Evolutionary conservation across 2,797 vertebrate species (phyloP), one percentile per base, ranked within the genome.

Genomic region (Pachyuromys duprasi): DNA sequence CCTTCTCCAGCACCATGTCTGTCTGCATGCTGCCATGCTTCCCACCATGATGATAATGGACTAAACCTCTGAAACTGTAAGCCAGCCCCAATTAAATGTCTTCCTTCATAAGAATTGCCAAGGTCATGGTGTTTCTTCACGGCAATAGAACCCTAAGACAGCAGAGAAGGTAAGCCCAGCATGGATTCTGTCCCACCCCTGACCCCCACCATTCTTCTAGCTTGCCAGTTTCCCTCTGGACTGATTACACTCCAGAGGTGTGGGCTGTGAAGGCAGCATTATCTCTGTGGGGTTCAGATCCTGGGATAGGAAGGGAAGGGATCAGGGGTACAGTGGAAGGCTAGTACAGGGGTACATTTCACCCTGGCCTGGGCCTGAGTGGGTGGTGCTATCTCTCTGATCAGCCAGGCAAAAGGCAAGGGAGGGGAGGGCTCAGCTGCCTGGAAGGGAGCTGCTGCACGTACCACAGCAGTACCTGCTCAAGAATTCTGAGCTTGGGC

Each of bases 241-340:
- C n/a, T 53, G 5, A 39, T 8, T 17, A 18, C 65, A 67, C 26
- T 2, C 17, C 42, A 31, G 24, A 36, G n/a, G 28, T 9, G 20
- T 49, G 74, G 76, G 7, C 4, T 18, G 2, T 4, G 24, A 57
- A 36, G 0, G 5, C 31, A 45, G 11, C 0, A 0, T 0, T 0
- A 15, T 75, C 22, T 81, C 49, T 11, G 22, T 8, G 17, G 53
- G 39, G 67, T 28, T 11, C 13, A 22, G 55, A 14, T 0, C 0
- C n/a, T 36, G 9, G 13, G 24, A 20, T 62, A 11, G 22, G 63
- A 28, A 42, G 9, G 42, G n/a, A 42, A 39, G 28, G 12, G 4
- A 1, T 33, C 39, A 62, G 36, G 3, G 39, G 8, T 15, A 26
- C 0, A 11, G 39, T 15, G n/a, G 31, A 24, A 36, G 55, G 39